Evolutionary conservation across 2,888 invertebrate species (phyloP).

Genomic region (Conomelus anceps): DNA sequence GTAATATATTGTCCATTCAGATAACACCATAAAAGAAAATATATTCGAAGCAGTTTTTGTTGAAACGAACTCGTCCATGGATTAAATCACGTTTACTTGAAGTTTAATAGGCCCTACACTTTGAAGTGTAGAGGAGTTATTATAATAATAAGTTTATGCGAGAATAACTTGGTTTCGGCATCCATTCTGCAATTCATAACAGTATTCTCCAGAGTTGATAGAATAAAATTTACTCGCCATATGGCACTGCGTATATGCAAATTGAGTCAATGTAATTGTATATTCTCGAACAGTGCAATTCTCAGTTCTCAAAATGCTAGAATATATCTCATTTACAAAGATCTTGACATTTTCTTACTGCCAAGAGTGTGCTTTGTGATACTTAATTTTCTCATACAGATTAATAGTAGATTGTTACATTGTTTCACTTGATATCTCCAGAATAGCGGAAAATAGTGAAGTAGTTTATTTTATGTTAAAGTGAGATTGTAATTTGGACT

Average conservation of each 20-base stretch:
- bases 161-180: background rate
- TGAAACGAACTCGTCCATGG: too few relatives aligned
- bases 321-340: background rate
- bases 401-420: background rate
- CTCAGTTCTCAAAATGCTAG: background rate
- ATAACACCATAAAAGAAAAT: too few relatives aligned
- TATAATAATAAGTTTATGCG: background rate
- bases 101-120: background rate
- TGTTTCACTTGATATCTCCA: too few relatives aligned
- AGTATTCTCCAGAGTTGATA: background rate
- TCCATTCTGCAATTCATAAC: background rate
- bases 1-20: too few relatives aligned
- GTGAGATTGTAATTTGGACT: too few relatives aligned
- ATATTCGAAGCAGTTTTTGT: too few relatives aligned
- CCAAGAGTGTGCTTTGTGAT: background rate
- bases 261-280: background rate
- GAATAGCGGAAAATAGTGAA: too few relatives aligned
- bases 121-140: background rate
- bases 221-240: background rate
- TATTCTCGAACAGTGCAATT: background rate
- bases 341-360: background rate
- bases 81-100: background rate
- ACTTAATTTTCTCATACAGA: background rate
- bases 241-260: background rate
- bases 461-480: too few relatives aligned